phyloP scores from a whole-genome alignment of 2,113 vertebrate species.

The Panurus biarmicus region DNA sequence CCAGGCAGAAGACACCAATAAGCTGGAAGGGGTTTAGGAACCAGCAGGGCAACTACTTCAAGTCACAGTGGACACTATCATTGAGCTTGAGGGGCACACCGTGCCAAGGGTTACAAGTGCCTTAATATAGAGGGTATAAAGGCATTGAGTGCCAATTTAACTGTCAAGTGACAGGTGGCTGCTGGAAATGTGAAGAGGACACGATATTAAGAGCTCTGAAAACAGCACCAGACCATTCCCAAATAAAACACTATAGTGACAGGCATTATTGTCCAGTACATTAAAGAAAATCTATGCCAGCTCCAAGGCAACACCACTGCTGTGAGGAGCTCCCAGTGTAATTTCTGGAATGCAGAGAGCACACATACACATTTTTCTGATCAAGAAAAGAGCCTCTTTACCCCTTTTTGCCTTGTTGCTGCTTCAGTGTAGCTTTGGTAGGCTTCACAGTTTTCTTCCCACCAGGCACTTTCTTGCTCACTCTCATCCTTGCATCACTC shows the following conservation, averaged over 20 bases:
- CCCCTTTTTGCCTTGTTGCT: conserved; percentile 63
- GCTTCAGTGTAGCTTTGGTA: background rate
- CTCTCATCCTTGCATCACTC: background rate
- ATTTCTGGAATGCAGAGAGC: background rate
- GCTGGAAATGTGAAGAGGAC: background rate
- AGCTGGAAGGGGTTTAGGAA: background rate
- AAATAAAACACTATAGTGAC: background rate
- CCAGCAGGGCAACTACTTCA: background rate
- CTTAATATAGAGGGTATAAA: background rate
- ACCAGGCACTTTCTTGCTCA: background rate
- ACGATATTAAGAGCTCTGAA: background rate
- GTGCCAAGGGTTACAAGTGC: background rate
- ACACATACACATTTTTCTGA: background rate
- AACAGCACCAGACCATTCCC: background rate
- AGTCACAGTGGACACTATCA: background rate
- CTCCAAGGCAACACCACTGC: background rate
- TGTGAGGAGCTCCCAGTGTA: background rate
- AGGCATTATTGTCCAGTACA: background rate
- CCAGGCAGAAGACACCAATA: background rate
- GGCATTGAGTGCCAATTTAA: background rate
- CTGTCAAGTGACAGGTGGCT: background rate
- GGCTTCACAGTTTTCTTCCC: conserved; percentile 1
- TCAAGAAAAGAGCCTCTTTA: background rate
- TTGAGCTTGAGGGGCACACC: background rate
- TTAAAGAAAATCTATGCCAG: background rate